Evolutionary conservation across 2,113 vertebrate genomes (phyloP), one percentile per base, ranked within the genome.

Genomic region (Cisticola juncidis): DNA sequence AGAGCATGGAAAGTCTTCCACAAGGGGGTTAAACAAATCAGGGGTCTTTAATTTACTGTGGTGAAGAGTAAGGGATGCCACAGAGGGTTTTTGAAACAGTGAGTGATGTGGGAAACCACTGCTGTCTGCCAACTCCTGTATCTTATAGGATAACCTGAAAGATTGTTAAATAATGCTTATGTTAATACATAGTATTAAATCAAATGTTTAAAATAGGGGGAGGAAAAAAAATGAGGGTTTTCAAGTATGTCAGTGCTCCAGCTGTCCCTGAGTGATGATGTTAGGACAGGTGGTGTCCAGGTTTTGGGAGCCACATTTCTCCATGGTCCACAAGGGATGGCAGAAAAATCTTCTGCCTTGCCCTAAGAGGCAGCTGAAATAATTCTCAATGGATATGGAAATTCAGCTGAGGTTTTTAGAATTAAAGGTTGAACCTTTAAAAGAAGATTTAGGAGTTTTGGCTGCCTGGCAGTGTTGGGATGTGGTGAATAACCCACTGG

Each of bases 251-350:
- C 31, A 33, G 35, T 51, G 50, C 25, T 79, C 26, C 42, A 45
- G 28, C 56, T 81, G 56, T 28, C 80, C 53, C 40, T 36, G 78
- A 47, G 29, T 4, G 42, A 53, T 31, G 56, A 8, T n/a, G 19
- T 48, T 40, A 14, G 25, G n/a, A 15, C 1, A 3, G 60, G 36
- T 44, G 28, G 70, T 78, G 40, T 40, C 21, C 40, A 72, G 42
- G 45, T 50, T 33, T 72, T 9, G 31, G 62, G 21, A 58, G 48
- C 20, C 77, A 12, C 2, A 0, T 14, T 69, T 56, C 36, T 57
- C 31, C 0, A 0, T 65, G 36, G 36, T 33, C 70, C 24, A 13
- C 1, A 4, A 33, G 8, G 36, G 24, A 9, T 9, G 65, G 26
- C 60, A 56, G 54, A 58, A 29, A 35, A 23, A 29, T 33, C 28